Evolutionary conservation across 1,140 invertebrate genomes (phyloP), one percentile per base, ranked within the genome.

Genomic region (Copidosoma floridanum): DNA sequence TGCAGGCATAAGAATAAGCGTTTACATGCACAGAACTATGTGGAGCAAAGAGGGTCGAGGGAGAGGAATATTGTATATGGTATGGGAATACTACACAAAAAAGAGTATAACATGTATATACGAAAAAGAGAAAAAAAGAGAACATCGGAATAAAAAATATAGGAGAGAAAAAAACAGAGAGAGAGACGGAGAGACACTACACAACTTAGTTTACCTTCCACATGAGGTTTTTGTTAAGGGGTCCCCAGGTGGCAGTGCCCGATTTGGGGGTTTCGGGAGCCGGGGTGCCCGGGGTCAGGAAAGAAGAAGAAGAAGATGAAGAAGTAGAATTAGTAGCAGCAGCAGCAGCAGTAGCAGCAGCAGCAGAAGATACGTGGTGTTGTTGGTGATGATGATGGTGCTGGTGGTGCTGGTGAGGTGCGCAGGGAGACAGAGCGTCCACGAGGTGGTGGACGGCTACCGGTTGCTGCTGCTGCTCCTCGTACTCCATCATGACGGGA

Each of bases 171-270:
- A 6, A 32, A 16, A 48, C 10, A 16, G 16, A 32, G 16, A 32
- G 12, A 7, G n/a, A 46, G 43, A 24, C 6, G 14, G 23, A 26
- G 44, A 47, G 23, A 26, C 18, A 32, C 16, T 8, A 37, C 27
- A 20, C 18, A 37, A 76, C 69, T 79, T 82, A 83, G 82, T 84
- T n/a, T 83, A 86, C 84, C 84, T 86, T 86, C 83, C 83, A 85
- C 73, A 83, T 82, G 79, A 85, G 81, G 79, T 84, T 84, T 82
- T 85, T 86, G 80, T 85, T 83, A 79, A 85, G 82, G 71, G 82
- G 82, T 71, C 84, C 84, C 84, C 84, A 85, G 76, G 85, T 85
- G 73, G 84, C 78, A 58, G 76, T 85, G 71, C 82, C 81, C 75
- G 85, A 85, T 82, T 85, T 85, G 72, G 84, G 84, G 73, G 85